A percentile compares a stretch with the other conserved stretches of the same genome.
These are phyloP conservation scores for Drosophila crucigera DNA, from an alignment of 2,888 invertebrate genomes.

Conservation along the genomic window DNA sequence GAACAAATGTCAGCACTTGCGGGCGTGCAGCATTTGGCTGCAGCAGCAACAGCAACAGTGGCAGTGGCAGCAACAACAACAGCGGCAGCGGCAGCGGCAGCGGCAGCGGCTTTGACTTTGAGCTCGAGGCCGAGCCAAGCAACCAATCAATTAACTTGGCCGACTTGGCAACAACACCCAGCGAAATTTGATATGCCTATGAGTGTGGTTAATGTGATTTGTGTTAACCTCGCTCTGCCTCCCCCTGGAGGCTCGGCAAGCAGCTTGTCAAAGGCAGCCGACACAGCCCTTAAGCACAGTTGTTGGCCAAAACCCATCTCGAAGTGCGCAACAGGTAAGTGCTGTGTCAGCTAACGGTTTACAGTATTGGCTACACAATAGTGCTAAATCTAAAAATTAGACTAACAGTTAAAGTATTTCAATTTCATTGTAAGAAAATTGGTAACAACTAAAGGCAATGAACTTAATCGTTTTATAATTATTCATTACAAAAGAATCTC, in stretches of 20 bases:
- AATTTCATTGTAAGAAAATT: not conserved
- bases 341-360: slow-evolving; percentile 31
- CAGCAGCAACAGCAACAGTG: slow-evolving; percentile 3
- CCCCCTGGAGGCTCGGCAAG: slow-evolving; percentile 22
- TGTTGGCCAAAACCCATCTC: slow-evolving; percentile 37
- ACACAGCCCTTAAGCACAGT: slow-evolving; percentile 21
- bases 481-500: not conserved
- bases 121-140: slow-evolving; percentile 58
- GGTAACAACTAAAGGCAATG: not conserved
- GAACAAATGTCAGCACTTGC: slow-evolving; percentile 80
- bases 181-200: slow-evolving; percentile 74
- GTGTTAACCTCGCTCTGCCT: slow-evolving; percentile 20
- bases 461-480: not conserved
- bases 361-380: slow-evolving; percentile 16
- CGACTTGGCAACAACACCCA: slow-evolving; percentile 54
- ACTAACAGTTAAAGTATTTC: not conserved
- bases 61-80: not conserved
- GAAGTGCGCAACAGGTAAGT: slow-evolving; percentile 43
- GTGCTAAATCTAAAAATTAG: not conserved
- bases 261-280: slow-evolving; percentile 61
- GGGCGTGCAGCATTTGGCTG: slow-evolving; percentile 62
- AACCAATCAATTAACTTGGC: slow-evolving; percentile 76
- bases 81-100: not conserved
- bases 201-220: slow-evolving; percentile 74
- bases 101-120: slow-evolving; percentile 71